These are phyloP conservation scores for Gerris buenoi DNA, from an alignment of 1,140 invertebrate genomes.

Conservation along the genomic window DNA sequence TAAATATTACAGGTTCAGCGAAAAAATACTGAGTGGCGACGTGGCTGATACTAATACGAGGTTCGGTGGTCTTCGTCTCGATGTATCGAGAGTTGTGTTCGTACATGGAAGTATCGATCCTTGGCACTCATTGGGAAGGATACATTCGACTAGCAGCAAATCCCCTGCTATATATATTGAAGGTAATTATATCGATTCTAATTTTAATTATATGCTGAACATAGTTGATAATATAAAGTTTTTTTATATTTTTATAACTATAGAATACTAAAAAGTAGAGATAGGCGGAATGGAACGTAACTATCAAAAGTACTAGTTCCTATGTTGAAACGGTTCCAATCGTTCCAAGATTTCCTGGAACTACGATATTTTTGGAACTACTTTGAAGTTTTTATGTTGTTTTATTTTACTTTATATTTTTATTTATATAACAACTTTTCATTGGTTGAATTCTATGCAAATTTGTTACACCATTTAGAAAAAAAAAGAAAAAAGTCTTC, in stretches of 20 bases:
- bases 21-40: constrained; percentile 39
- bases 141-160: constrained; percentile 33
- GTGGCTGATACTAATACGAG: constrained; percentile 56
- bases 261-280: neutral
- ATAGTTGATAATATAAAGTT: neutral
- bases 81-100: constrained; percentile 60
- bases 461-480: too few species aligned
- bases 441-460: too few species aligned
- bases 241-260: neutral
- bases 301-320: too few species aligned
- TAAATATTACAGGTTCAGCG: constrained; percentile 43
- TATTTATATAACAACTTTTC: too few species aligned
- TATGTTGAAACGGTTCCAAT: too few species aligned
- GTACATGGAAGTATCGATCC: constrained; percentile 85
- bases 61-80: constrained; percentile 60
- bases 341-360: too few species aligned
- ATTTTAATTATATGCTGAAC: neutral
- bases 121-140: constrained; percentile 74
- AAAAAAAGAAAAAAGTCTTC: too few species aligned
- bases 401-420: too few species aligned
- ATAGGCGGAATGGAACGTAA: too few species aligned
- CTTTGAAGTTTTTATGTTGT: too few species aligned
- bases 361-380: too few species aligned
- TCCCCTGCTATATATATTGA: constrained; percentile 43
- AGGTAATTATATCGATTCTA: constrained; percentile 32